Base-by-base conservation (phyloP, 2,113 vertebrate genomes). In the Sinosuthora webbiana region DNA sequence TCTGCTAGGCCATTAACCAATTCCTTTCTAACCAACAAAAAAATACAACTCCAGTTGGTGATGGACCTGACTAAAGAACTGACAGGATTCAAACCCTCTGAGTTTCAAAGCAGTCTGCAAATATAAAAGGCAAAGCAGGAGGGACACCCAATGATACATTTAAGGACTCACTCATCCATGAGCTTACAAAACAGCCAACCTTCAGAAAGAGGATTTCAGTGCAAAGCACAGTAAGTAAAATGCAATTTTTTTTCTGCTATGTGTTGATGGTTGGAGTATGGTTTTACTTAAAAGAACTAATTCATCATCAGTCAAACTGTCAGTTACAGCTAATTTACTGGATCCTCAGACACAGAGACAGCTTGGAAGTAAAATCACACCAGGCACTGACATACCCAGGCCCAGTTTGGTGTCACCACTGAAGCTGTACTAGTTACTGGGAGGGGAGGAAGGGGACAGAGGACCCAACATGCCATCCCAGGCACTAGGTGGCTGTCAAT, bases 401-500 rank as follows among this genome's bases (percentile, higher is more conserved):
- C 53, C 33, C 41, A 35, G 13, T 31, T n/a, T 47, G 55, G 53
- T 14, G 39, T 16, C 39, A 31, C 13, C 15, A 35, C 25, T n/a
- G 74, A 71, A 56, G 37, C 8, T 12, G 27, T 12, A 19, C 11
- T 19, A 31, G 39, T 62, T 45, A 31, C 12, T 3, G 14, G 14
- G 25, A 7, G 30, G 7, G 6, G 28, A 30, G 22, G 47, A 41
- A 71, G 47, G 50, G 24, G 14, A 42, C 22, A 55, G 44, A 15
- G 28, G 27, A 56, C 41, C 42, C 22, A 18, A 13, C 28, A 10
- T 8, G 7, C 3, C 39, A 19, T 44, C 69, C 42, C 85, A 95
- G 86, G 97, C 97, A 93, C 97, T 95, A 97, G 97, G 88, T 97
- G 96, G 96, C 97, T 95, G 91, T 90, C 82, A 89, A 80, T 93